Conservation (phyloP, 2,113 vertebrate species). For the Engystomops pustulosus region DNA sequence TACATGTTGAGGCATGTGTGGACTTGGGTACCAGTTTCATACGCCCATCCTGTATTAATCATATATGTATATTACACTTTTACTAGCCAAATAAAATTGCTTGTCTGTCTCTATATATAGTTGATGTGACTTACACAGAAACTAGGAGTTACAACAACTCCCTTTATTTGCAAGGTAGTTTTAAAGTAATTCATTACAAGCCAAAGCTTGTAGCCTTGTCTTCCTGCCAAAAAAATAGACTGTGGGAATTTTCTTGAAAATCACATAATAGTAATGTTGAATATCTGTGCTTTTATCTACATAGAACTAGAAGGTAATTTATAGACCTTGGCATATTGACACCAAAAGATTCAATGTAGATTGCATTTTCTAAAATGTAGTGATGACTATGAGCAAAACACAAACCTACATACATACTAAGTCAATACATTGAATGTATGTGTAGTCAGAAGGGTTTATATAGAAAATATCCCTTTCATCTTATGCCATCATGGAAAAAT, state of each 20-base stretch:
- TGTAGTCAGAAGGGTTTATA: no score
- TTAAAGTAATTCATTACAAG: conserved; percentile 72
- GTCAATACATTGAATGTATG: no score
- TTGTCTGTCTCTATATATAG: conserved; percentile 48
- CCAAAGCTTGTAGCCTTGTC: conserved; percentile 70
- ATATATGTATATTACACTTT: conserved; percentile 50
- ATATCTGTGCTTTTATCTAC: conserved; percentile 57
- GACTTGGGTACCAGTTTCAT: conserved; percentile 45
- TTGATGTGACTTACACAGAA: not conserved
- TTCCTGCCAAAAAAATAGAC: conserved; percentile 63
- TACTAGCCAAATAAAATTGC: not conserved
- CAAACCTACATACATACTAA: no score
- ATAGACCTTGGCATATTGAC: not conserved
- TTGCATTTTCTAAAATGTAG: not conserved
- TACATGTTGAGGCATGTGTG: conserved; percentile 47
- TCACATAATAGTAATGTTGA: conserved; percentile 61
- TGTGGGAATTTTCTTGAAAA: conserved; percentile 71
- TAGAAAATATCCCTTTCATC: no score
- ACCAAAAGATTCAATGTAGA: not conserved
- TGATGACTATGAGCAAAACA: no score
- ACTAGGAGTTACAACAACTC: conserved; percentile 63
- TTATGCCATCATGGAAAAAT: no score
- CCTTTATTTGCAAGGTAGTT: conserved; percentile 69
- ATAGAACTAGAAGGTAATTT: not conserved
- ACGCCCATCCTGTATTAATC: conserved; percentile 46